phyloP scores from a whole-genome alignment of 2,113 vertebrate genomes.

The Ondatra zibethicus region DNA sequence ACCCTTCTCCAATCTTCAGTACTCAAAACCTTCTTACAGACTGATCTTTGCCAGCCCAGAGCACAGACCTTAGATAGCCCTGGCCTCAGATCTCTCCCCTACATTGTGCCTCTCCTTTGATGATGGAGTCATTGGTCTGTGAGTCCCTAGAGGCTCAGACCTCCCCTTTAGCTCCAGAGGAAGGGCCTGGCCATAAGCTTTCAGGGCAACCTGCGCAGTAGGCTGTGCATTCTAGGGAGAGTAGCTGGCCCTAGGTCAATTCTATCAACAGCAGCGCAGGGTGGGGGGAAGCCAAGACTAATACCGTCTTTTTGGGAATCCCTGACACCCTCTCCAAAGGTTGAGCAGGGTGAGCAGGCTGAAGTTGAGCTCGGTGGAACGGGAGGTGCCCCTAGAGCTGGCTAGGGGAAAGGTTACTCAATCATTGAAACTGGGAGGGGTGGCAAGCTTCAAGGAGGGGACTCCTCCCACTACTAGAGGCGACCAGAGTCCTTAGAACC shows the following conservation, averaged over 20 bases:
- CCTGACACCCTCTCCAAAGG: background rate
- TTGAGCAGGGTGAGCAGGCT: background rate
- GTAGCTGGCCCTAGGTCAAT: background rate
- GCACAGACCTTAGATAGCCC: background rate
- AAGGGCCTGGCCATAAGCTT: background rate
- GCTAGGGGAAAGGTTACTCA: background rate
- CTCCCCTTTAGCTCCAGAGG: background rate
- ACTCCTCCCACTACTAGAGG: background rate
- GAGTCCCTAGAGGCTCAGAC: background rate
- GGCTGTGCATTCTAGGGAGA: background rate
- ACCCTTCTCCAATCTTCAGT: background rate
- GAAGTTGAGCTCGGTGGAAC: background rate
- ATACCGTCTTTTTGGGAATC: background rate
- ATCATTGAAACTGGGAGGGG: background rate
- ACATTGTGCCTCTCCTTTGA: background rate
- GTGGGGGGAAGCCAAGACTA: background rate
- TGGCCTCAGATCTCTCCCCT: background rate
- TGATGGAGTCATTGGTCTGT: background rate
- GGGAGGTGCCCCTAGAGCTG: too few species aligned
- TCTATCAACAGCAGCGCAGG: background rate
- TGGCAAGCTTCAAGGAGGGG: background rate
- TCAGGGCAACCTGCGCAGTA: background rate
- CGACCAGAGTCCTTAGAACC: background rate
- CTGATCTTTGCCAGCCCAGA: background rate
- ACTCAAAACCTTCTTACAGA: background rate